phyloP scores from a whole-genome alignment of 2,888 invertebrate genomes.

The Cephonodes hylas region DNA sequence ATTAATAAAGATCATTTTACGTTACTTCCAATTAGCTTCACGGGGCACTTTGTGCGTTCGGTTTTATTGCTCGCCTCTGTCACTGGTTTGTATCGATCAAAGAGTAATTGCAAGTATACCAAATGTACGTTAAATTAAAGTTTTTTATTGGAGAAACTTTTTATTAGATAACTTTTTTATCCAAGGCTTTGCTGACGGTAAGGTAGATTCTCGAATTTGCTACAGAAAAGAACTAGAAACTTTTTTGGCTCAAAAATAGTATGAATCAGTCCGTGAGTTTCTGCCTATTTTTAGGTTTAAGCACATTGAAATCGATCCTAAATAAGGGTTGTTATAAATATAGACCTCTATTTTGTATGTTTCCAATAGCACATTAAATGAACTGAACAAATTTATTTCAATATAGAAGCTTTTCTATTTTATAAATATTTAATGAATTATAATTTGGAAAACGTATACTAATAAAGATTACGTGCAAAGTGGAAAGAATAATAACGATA shows the following conservation, averaged over 20 bases:
- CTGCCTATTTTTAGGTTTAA: too few species aligned
- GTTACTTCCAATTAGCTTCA: conserved; percentile 2
- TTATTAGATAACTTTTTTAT: too few species aligned
- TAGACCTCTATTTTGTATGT: neutral
- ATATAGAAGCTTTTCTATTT: neutral
- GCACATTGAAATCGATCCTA: too few species aligned
- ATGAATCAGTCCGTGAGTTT: too few species aligned
- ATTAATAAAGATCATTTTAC: neutral
- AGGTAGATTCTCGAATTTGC: too few species aligned
- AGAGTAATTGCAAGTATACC: neutral
- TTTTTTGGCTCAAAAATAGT: too few species aligned
- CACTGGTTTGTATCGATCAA: neutral
- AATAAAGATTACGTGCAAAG: neutral
- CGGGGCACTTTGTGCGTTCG: neutral
- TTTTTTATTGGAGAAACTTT: too few species aligned
- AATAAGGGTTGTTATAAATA: too few species aligned
- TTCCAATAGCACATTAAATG: neutral
- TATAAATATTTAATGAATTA: neutral
- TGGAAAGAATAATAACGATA: neutral
- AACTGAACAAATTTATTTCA: neutral
- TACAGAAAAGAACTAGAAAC: too few species aligned
- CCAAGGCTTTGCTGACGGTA: too few species aligned
- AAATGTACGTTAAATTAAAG: neutral
- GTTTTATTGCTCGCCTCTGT: neutral
- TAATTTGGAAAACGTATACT: neutral